Conservation (phyloP, 1,140 invertebrate species). For the Drosophila willistoni region DNA sequence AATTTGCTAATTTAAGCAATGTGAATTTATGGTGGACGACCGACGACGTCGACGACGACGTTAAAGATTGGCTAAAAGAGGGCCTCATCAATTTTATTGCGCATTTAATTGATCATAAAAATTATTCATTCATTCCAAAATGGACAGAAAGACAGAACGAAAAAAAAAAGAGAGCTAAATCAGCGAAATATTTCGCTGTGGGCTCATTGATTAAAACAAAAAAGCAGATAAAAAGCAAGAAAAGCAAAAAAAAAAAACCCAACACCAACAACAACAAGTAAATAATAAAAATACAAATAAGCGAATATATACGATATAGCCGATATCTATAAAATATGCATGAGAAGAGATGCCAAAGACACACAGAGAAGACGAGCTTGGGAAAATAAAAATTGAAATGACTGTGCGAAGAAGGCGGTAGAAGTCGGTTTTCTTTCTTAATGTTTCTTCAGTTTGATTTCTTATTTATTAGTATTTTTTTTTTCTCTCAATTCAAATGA, state of each 20-base stretch:
- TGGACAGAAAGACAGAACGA: slow-evolving; percentile 5
- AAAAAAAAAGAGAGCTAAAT: slow-evolving; percentile 36
- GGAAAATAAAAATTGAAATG: slow-evolving; percentile 37
- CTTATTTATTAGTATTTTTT: slow-evolving; percentile 4
- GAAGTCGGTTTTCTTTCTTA: slow-evolving; percentile 30
- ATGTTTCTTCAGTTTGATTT: background rate
- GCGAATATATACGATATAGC: slow-evolving; percentile 38
- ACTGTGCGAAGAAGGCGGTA: slow-evolving; percentile 32
- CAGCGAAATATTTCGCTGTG: slow-evolving; percentile 53
- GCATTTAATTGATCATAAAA: slow-evolving; percentile 79
- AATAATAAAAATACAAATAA: slow-evolving; percentile 26
- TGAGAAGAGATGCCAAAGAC: slow-evolving; percentile 36
- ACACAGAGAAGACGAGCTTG: slow-evolving; percentile 21
- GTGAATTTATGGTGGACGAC: slow-evolving; percentile 65
- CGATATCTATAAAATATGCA: slow-evolving; percentile 73
- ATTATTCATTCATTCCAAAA: slow-evolving; percentile 74
- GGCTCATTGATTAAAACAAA: slow-evolving; percentile 39
- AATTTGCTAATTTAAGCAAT: slow-evolving; percentile 79
- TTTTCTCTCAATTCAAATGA: slow-evolving; percentile 53
- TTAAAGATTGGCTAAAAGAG: slow-evolving; percentile 28
- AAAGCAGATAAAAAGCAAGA: background rate
- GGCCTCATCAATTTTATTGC: slow-evolving; percentile 74
- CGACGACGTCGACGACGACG: slow-evolving; percentile 8
- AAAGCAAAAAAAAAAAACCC: background rate
- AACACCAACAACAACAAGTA: background rate